Evolutionary conservation across 2,888 invertebrate genomes (phyloP).

Genomic region (Cheilosia soror): DNA sequence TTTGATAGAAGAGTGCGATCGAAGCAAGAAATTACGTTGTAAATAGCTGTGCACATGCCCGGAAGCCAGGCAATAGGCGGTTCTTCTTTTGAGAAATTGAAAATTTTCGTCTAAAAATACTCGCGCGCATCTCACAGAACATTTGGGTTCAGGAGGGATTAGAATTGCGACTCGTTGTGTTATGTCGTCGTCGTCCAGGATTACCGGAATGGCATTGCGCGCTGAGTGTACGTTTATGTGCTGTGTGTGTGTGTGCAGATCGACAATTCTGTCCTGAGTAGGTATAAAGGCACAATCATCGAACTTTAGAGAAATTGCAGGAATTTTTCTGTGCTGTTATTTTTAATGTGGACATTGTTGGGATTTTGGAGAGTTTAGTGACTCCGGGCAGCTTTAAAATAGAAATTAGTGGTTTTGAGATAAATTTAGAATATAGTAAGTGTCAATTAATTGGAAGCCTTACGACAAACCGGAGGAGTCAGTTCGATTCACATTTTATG

Average conservation of each 20-base stretch:
- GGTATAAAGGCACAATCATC: not conserved
- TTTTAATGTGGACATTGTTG: slow-evolving; percentile 54
- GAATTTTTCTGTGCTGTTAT: slow-evolving; percentile 49
- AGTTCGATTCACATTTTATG: too few relatives aligned
- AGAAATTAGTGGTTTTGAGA: slow-evolving; percentile 12
- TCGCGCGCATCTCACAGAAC: slow-evolving; percentile 1
- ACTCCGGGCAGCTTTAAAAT: slow-evolving; percentile 13
- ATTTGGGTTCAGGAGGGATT: slow-evolving; percentile 52
- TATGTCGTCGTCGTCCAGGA: slow-evolving; percentile 57
- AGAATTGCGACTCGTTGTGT: slow-evolving; percentile 13
- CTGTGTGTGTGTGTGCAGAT: too few relatives aligned
- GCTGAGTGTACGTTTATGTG: not conserved
- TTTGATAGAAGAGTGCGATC: slow-evolving; percentile 19
- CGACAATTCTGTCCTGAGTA: not conserved
- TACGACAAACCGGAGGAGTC: too few relatives aligned
- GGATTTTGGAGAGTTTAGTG: slow-evolving; percentile 50
- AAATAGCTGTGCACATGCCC: slow-evolving; percentile 69
- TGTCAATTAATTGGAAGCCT: not conserved
- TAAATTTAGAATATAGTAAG: not conserved
- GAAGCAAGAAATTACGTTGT: slow-evolving; percentile 52
- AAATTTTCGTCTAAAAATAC: slow-evolving; percentile 55
- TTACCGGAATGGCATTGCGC: slow-evolving; percentile 54
- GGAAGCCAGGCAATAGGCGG: slow-evolving; percentile 60
- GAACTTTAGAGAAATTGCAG: slow-evolving; percentile 22
- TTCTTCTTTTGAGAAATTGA: slow-evolving; percentile 38